Base-by-base conservation (phyloP, 1,140 invertebrate genomes). In the Drosophila yakuba region DNA sequence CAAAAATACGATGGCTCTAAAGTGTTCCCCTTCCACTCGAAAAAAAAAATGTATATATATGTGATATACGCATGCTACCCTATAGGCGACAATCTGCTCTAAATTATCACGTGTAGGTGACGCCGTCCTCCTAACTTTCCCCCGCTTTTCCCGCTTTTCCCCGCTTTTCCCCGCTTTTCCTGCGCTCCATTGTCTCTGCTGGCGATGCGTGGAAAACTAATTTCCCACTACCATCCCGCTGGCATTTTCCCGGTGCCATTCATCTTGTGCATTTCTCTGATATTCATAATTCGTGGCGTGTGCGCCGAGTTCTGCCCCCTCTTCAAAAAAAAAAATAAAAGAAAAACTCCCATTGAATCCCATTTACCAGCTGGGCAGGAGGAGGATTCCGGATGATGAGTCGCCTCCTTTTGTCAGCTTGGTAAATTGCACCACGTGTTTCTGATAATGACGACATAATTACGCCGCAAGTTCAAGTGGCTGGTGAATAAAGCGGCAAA, bases 271-370 rank as follows among this genome's bases (percentile, higher is more conserved):
- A 73, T 55, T 75, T 68, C 51, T 68, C 71, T 82, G 83, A 83
- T 86, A 86, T 89, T 88, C 83, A 88, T 88, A 88, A 88, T 89
- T 88, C 77, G 83, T 89, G 83, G 84, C 83, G 84, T 88, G 83
- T 80, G 84, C 76, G 36, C 23, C 47, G 47, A 55, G 35, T 36
- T 23, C 56, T 56, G 51, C 48, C 47, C 14, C 20, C 20, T 20
- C 20, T 20, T 20, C 1, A 20, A 20, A 20, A 1, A 20, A 20
- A 20, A 20, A 20, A 20, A 20, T 2, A 20, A 1, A 20, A 20
- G 2, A 20, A 20, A 2, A 20, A 20, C 20, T 20, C 20, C 20
- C 20, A 20, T 20, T 20, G 20, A 20, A 20, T 20, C 20, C 20
- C 20, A 20, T 61, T 52, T 20, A 8, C 15, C 15, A 20, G 20